phyloP scores from a whole-genome alignment of 2,888 invertebrate genomes.

The Diadegma fenestrale region DNA sequence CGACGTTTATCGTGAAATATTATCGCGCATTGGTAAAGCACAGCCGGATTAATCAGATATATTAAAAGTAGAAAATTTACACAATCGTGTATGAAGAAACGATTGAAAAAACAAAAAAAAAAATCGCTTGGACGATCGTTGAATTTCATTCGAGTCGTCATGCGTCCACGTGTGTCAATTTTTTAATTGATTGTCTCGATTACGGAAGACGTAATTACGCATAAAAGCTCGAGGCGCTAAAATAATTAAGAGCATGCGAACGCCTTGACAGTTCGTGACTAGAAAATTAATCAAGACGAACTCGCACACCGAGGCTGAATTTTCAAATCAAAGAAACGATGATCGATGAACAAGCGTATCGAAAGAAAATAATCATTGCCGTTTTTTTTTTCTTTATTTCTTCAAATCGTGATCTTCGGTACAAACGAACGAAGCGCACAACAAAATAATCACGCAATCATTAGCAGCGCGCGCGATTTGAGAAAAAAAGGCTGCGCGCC shows the following conservation, averaged over 20 bases:
- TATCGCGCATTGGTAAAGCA: constrained; percentile 21
- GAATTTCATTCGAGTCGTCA: neutral
- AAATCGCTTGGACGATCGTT: neutral
- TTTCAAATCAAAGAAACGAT: neutral
- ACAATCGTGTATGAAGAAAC: constrained; percentile 10
- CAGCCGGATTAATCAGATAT: constrained; percentile 11
- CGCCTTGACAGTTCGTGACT: constrained; percentile 55
- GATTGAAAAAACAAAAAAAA: neutral
- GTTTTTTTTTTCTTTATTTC: constrained; percentile 23
- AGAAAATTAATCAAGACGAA: constrained; percentile 54
- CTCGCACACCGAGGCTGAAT: constrained; percentile 13
- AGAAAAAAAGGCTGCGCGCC: neutral
- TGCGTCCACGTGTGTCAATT: constrained; percentile 33
- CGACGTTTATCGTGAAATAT: constrained; percentile 2
- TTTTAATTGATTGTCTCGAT: constrained; percentile 41
- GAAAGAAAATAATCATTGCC: constrained; percentile 18
- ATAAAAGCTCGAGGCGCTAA: constrained; percentile 40
- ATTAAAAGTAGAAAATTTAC: neutral
- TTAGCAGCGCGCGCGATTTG: neutral
- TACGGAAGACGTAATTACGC: constrained; percentile 35
- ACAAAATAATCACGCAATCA: constrained; percentile 26
- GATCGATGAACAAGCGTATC: constrained; percentile 22
- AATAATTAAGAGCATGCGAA: constrained; percentile 51
- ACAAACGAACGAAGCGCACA: constrained; percentile 18
- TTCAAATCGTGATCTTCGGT: neutral